phyloP scores from a whole-genome alignment of 2,797 vertebrate genomes.

The Neosalanx taihuensis region DNA sequence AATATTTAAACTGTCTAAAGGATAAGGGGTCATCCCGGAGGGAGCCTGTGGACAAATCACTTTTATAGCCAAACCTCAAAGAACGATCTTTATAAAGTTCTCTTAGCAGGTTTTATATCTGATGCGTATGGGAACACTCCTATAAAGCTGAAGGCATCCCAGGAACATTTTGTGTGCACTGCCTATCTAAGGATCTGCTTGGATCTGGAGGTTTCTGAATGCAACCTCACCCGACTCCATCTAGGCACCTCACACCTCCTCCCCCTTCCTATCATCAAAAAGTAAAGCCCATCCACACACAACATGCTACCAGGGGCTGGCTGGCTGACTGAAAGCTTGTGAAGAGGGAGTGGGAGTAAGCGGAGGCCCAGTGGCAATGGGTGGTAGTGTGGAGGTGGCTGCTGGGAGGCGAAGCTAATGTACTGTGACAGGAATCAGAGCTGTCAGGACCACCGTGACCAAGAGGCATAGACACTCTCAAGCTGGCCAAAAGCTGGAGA shows the following conservation, averaged over 20 bases:
- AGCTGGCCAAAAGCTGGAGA: constrained; percentile 55
- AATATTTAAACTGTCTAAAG: constrained; percentile 40
- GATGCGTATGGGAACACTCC: constrained; percentile 44
- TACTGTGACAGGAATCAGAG: constrained; percentile 75
- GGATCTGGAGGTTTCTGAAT: constrained; percentile 14
- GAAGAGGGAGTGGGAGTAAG: constrained; percentile 48
- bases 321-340: constrained; percentile 33
- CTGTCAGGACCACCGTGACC: constrained; percentile 73
- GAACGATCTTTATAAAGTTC: constrained; percentile 38
- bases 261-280: constrained; percentile 27
- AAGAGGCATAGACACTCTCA: constrained; percentile 65
- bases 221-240: constrained; percentile 1
- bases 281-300: constrained; percentile 35
- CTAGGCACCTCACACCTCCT: constrained; percentile 29
- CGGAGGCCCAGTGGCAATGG: constrained; percentile 55
- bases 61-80: constrained; percentile 46
- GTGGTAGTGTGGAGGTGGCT: constrained; percentile 53
- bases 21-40: constrained; percentile 26
- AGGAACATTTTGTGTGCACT: constrained; percentile 57
- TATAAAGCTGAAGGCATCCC: constrained; percentile 64
- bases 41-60: constrained; percentile 38
- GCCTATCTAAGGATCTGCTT: constrained; percentile 42
- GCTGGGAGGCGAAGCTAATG: constrained; percentile 69
- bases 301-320: background rate
- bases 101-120: constrained; percentile 41